These are phyloP conservation scores for Cyclargus thomasi DNA, from an alignment of 1,140 invertebrate genomes.

Conservation along the genomic window DNA sequence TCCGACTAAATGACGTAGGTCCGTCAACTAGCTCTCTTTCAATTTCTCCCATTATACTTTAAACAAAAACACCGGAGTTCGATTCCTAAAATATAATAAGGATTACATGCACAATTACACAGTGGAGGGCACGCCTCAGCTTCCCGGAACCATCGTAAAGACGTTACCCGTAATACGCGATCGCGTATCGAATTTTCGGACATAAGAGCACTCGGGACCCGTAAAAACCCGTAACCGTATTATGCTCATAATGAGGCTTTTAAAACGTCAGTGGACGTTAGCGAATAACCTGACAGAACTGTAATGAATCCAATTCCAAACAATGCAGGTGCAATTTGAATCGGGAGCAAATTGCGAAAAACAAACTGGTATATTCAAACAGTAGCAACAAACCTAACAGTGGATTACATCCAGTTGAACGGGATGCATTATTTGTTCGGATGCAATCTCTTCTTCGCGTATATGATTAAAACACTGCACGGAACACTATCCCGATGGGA, in stretches of 20 bases:
- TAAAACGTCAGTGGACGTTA: conserved; percentile 21
- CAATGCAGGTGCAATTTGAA: conserved; percentile 32
- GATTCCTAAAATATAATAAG: not conserved
- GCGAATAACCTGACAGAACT: conserved; percentile 20
- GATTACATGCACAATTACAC: not conserved
- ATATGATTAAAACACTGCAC: conserved; percentile 69
- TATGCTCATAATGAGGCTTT: conserved; percentile 17
- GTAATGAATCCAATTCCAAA: conserved; percentile 32
- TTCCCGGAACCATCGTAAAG: not conserved
- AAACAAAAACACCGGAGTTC: not conserved
- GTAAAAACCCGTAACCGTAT: conserved; percentile 10
- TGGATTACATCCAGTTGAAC: conserved; percentile 59
- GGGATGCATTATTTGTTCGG: conserved; percentile 57
- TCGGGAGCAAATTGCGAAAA: conserved; percentile 37
- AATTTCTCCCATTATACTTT: too few relatives aligned
- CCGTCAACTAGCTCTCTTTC: too few relatives aligned
- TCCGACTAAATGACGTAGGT: too few relatives aligned
- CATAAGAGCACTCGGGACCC: conserved; percentile 5
- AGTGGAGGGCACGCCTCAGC: not conserved
- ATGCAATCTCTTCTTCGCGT: conserved; percentile 64
- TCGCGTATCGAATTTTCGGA: conserved; percentile 13
- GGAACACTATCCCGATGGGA: conserved; percentile 59
- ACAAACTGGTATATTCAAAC: conserved; percentile 51
- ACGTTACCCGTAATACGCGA: conserved; percentile 10
- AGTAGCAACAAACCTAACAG: conserved; percentile 51